Evolutionary conservation across 2,113 vertebrate species (phyloP), one percentile per base, ranked within the genome.

Genomic region (Centropus bengalensis): DNA sequence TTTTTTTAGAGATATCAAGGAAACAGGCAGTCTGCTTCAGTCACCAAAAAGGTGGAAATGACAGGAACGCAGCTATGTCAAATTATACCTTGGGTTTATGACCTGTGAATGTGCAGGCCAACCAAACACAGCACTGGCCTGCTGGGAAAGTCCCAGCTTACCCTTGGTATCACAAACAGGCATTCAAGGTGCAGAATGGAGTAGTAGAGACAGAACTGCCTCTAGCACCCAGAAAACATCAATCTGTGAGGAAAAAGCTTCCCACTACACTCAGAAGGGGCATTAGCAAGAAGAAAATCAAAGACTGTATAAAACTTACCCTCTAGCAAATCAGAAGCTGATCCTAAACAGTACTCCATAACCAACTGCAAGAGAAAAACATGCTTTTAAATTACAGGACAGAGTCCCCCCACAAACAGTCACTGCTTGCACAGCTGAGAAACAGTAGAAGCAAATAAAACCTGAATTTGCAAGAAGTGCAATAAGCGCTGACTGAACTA

Each of bases 301-400:
- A 54, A 60, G 42, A 13, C 38, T 30, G 24, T 15, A 54, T n/a
- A n/a, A 54, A 94, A 84, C 98, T 98, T 96, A 99, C 99, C 99
- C 96, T 99, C 99, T 97, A 99, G 97, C 91, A 99, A 97, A 97
- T 99, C 99, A 89, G 99, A 99, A 92, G 99, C 99, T 58, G 99
- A 99, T 97, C 99, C 99, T 97, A 99, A 98, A 95, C 99, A 99
- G 95, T 99, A 99, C 96, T 99, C 99, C 99, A 99, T 99, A 96
- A 99, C 99, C 98, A 99, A 96, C 99, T 99, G 97, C 82, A 98
- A 98, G 9, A 97, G 47, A 96, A 94, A 71, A 85, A 15, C 26
- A 91, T 12, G 60, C 6, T n/a, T 71, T 92, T 80, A 86, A 88
- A 21, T 30, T 59, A 13, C 4, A 87, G 82, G 59, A 18, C 40